Conservation (phyloP, 2,113 vertebrate species). For the Natator depressus region DNA sequence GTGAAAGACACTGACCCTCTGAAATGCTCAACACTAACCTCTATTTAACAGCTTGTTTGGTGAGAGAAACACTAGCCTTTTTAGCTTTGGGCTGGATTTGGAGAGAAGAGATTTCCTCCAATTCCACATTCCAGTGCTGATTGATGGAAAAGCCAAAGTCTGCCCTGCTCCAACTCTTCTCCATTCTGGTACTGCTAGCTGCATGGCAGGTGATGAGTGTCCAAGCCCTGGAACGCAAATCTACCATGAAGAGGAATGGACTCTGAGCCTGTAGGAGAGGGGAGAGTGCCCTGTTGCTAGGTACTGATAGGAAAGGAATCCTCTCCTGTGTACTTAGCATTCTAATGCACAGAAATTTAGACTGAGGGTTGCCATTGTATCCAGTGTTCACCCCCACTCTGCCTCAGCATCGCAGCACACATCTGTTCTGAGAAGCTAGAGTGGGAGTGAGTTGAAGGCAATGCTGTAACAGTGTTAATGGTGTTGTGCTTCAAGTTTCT, state of each 20-base stretch:
- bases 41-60: not conserved
- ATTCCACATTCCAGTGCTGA: not conserved
- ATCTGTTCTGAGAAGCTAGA: not conserved
- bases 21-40: rapidly evolving
- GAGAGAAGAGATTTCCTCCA: not conserved
- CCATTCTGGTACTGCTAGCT: not conserved
- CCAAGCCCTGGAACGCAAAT: not conserved
- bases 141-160: no score
- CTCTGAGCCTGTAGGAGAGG: not conserved
- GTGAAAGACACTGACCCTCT: not conserved
- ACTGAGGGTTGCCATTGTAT: not conserved
- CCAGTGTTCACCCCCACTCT: rapidly evolving
- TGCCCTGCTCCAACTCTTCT: not conserved
- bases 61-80: rapidly evolving
- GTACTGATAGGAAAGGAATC: not conserved
- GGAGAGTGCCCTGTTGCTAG: not conserved
- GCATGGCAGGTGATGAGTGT: not conserved
- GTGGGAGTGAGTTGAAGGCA: not conserved
- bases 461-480: not conserved
- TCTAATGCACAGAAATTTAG: not conserved
- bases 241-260: not conserved
- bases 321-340: not conserved
- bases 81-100: not conserved
- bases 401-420: rapidly evolving
- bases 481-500: not conserved